Conservation (phyloP, 2,888 invertebrate species). For the Aphidius colemani region DNA sequence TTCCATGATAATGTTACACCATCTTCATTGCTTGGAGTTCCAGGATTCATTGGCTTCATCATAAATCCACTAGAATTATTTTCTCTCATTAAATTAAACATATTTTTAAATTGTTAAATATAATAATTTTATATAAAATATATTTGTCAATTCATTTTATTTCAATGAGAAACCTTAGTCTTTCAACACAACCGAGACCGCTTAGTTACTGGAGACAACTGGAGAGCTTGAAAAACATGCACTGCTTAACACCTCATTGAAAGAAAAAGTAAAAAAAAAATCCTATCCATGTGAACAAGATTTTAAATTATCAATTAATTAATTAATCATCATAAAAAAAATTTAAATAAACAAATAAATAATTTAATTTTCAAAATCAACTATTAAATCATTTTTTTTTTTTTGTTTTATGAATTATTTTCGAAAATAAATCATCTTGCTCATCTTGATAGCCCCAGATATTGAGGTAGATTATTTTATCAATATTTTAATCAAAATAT, state of each 20-base stretch:
- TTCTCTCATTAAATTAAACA: constrained; percentile 24
- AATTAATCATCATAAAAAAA: too few relatives aligned
- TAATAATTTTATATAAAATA: constrained; percentile 5
- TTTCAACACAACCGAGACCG: constrained; percentile 34
- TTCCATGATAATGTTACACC: constrained; percentile 80
- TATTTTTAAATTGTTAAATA: constrained; percentile 15
- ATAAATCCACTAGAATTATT: constrained; percentile 9
- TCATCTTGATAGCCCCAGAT: too few relatives aligned
- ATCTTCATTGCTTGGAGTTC: constrained; percentile 9
- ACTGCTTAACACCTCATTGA: constrained; percentile 4
- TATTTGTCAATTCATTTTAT: constrained; percentile 13
- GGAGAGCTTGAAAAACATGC: constrained; percentile 29
- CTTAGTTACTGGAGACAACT: constrained; percentile 33
- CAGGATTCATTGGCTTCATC: constrained; percentile 18
- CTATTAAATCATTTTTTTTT: too few relatives aligned
- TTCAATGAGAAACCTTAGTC: constrained; percentile 35
- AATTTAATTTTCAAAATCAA: too few relatives aligned
- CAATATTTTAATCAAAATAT: background rate
- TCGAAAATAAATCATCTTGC: too few relatives aligned
- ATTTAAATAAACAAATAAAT: too few relatives aligned
- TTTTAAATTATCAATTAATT: too few relatives aligned
- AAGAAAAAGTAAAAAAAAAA: background rate
- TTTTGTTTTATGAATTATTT: too few relatives aligned
- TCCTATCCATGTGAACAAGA: too few relatives aligned
- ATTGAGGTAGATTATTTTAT: too few relatives aligned